These are phyloP conservation scores for Pseudomyrmex cubaensis DNA, from an alignment of 1,140 invertebrate species.

Conservation along the genomic window DNA sequence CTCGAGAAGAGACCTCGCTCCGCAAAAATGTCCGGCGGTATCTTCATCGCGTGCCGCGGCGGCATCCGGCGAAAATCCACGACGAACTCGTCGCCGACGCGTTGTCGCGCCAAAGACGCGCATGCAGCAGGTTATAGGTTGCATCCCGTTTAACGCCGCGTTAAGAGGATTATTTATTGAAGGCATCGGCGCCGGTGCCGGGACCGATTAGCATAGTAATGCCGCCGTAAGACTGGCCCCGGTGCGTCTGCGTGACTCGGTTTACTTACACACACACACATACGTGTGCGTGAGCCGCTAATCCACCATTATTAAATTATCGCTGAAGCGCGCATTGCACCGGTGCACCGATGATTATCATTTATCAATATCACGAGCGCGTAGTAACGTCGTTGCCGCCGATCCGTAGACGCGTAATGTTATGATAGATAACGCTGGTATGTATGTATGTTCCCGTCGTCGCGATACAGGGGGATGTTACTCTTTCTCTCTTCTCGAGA, in stretches of 20 bases:
- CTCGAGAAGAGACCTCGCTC: not conserved
- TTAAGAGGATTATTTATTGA: conserved; percentile 76
- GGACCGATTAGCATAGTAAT: conserved; percentile 76
- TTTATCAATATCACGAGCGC: conserved; percentile 74
- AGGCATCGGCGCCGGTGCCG: conserved; percentile 63
- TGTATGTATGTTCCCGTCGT: conserved; percentile 56
- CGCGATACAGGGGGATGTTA: conserved; percentile 51
- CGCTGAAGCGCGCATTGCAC: conserved; percentile 14
- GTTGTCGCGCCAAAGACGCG: not conserved
- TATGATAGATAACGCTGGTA: not conserved
- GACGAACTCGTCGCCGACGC: conserved; percentile 8
- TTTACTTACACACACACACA: not conserved
- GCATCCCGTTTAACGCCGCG: conserved; percentile 52
- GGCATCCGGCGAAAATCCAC: conserved; percentile 34
- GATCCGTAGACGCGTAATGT: conserved; percentile 2
- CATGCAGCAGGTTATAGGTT: conserved; percentile 7
- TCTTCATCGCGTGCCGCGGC: conserved; percentile 36
- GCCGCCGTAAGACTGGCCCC: conserved; percentile 24
- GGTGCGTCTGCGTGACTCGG: conserved; percentile 3
- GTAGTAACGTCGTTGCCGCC: conserved; percentile 16
- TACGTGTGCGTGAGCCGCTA: conserved; percentile 39
- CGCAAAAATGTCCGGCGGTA: conserved; percentile 22
- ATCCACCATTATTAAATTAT: conserved; percentile 78
- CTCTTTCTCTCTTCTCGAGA: not conserved
- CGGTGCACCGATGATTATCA: conserved; percentile 62